Conservation (phyloP, 1,140 invertebrate genomes). For the Hestina assimilis region DNA sequence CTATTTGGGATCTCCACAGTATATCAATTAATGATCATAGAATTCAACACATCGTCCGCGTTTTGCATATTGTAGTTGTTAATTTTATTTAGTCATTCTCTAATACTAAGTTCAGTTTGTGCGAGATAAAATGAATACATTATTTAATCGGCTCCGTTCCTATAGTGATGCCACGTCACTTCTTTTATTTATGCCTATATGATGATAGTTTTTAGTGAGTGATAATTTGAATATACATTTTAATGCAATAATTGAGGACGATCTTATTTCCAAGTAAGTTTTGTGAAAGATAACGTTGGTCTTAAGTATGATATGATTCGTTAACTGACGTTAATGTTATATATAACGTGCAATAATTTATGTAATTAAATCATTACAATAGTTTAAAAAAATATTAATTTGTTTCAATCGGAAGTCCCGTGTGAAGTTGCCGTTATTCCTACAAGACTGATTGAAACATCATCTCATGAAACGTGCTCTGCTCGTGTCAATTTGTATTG, state of each 20-base stretch:
- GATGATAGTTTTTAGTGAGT: conserved; percentile 41
- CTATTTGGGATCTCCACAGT: too few species aligned
- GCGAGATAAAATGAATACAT: conserved; percentile 45
- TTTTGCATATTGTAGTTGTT: conserved; percentile 68
- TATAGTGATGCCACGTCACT: conserved; percentile 63
- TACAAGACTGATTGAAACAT: conserved; percentile 10
- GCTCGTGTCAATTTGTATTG: conserved; percentile 9
- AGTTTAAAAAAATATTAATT: conserved; percentile 47
- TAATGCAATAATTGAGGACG: conserved; percentile 31
- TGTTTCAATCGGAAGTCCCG: conserved; percentile 25
- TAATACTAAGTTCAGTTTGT: conserved; percentile 61
- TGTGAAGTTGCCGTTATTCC: background rate
- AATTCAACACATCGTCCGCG: conserved; percentile 26
- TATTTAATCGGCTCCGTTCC: conserved; percentile 66
- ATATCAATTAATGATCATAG: background rate
- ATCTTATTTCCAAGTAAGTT: conserved; percentile 39
- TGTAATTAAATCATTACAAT: conserved; percentile 61
- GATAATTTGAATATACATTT: conserved; percentile 26
- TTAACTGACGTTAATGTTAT: conserved; percentile 41
- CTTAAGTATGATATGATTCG: conserved; percentile 27
- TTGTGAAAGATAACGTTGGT: conserved; percentile 36
- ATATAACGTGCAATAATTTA: conserved; percentile 71
- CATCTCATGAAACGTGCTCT: conserved; percentile 32
- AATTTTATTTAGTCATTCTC: conserved; percentile 72
- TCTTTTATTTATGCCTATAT: conserved; percentile 70